These are phyloP conservation scores for Phthorimaea operculella DNA, from an alignment of 1,140 invertebrate genomes.

Conservation along the genomic window DNA sequence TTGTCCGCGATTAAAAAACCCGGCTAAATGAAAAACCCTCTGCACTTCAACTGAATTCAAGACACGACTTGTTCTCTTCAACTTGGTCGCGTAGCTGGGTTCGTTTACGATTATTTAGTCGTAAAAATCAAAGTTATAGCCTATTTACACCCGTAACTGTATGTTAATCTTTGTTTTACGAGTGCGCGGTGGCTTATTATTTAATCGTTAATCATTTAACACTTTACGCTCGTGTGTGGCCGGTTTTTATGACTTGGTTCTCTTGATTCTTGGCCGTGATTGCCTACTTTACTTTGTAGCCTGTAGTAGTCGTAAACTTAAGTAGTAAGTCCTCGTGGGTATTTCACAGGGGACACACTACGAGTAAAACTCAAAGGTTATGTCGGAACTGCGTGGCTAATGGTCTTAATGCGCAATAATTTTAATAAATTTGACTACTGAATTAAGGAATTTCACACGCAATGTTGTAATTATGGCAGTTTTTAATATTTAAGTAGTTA, in stretches of 20 bases:
- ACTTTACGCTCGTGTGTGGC: conserved; percentile 39
- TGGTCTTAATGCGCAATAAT: no score
- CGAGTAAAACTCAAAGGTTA: no score
- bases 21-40: conserved; percentile 29
- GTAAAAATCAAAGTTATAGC: conserved; percentile 68
- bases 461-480: no score
- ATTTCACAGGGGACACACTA: no score
- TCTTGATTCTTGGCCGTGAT: conserved; percentile 3
- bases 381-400: no score
- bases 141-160: conserved; percentile 65
- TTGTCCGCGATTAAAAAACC: conserved; percentile 51
- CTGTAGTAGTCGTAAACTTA: not conserved
- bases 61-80: conserved; percentile 24
- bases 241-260: conserved; percentile 28
- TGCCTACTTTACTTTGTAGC: not conserved
- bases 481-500: no score
- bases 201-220: conserved; percentile 63
- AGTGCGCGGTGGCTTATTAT: conserved; percentile 63
- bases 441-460: no score
- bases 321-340: not conserved
- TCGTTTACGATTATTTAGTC: conserved; percentile 68
- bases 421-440: no score
- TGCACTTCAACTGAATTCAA: conserved; percentile 7
- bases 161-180: conserved; percentile 68
- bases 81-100: conserved; percentile 39